Percentiles rank a stretch among this genome's conserved stretches.
Evolutionary conservation across 1,140 invertebrate genomes (phyloP).

Genomic region (Penaeus vannamei): DNA sequence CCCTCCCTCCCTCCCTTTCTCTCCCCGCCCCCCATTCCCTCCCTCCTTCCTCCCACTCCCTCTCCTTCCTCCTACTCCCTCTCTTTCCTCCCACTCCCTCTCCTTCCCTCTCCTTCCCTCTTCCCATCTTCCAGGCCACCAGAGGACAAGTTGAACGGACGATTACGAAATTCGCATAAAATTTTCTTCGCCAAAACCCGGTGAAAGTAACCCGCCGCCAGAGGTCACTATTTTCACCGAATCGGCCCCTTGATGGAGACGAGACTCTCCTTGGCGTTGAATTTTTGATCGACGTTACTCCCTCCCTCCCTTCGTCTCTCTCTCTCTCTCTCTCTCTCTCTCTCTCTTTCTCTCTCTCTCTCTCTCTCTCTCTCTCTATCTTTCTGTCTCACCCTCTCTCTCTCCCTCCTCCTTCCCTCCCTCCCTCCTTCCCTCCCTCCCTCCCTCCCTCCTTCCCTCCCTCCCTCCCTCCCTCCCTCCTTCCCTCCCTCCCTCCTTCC

Average conservation of each 20-base stretch:
- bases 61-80: not conserved
- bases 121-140: not conserved
- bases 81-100: not conserved
- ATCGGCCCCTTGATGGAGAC: no score
- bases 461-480: slow-evolving; percentile 24
- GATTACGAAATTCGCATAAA: no score
- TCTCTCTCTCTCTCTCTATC: slow-evolving; percentile 1
- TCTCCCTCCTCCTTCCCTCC: not conserved
- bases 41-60: not conserved
- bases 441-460: slow-evolving; percentile 24
- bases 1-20: not conserved
- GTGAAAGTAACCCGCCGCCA: no score
- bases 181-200: no score
- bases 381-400: not conserved
- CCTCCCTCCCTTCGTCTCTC: no score
- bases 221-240: no score
- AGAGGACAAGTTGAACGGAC: no score
- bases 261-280: no score
- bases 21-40: not conserved
- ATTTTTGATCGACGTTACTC: no score
- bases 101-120: not conserved
- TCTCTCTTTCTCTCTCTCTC: slow-evolving; percentile 2
- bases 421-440: slow-evolving; percentile 23
- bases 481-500: not conserved
- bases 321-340: not conserved